Percentiles rank a stretch among this genome's conserved stretches.
phyloP scores from a whole-genome alignment of 2,113 vertebrate genomes.

The Pachypanchax playfairii region DNA sequence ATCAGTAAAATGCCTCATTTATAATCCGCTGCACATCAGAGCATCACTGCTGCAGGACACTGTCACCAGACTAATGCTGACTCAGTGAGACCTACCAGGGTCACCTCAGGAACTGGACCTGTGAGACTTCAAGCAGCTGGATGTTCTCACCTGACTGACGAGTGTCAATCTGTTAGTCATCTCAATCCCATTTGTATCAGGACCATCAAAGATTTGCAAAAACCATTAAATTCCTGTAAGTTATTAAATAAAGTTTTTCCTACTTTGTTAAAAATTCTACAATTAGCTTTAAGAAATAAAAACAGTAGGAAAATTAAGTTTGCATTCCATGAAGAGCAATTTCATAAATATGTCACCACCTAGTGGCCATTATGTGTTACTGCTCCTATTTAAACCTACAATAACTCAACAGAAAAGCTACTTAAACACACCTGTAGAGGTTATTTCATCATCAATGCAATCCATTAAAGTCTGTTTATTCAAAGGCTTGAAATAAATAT shows the following conservation, averaged over 20 bases:
- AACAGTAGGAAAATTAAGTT: too few species aligned
- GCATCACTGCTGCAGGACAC: constrained; percentile 11
- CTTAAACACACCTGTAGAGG: too few species aligned
- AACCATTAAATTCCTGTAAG: too few species aligned
- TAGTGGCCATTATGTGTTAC: neutral
- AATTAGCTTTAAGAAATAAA: neutral
- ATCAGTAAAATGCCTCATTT: constrained; percentile 7
- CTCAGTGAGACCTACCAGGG: constrained; percentile 46
- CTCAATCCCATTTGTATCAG: neutral
- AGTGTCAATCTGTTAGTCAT: accelerated
- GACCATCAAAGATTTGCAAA: neutral
- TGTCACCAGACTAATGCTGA: constrained; percentile 32
- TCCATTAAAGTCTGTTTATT: too few species aligned
- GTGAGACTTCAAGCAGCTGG: neutral
- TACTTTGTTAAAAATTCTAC: too few species aligned
- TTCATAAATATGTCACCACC: neutral
- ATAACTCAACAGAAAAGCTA: neutral
- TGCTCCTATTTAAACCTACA: neutral
- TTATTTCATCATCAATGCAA: too few species aligned
- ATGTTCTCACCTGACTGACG: neutral
- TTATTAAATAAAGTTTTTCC: too few species aligned
- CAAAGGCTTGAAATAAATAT: too few species aligned
- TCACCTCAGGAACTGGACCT: constrained; percentile 32
- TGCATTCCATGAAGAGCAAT: too few species aligned
- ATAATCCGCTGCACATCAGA: constrained; percentile 48